phyloP scores from a whole-genome alignment of 2,113 vertebrate species.

The Mus pahari region DNA sequence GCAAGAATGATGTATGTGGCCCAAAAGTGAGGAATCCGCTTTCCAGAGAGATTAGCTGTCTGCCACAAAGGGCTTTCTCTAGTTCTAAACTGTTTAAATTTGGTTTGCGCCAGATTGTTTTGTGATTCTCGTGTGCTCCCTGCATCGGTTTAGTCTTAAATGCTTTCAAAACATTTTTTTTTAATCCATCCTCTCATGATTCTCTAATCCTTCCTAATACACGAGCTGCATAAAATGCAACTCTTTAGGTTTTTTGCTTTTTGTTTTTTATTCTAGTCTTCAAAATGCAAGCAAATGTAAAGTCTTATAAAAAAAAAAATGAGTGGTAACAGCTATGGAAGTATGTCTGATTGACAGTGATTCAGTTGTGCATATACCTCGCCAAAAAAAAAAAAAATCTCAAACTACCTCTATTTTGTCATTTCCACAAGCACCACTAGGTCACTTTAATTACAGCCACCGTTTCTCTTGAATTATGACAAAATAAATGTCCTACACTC shows the following conservation, averaged over 20 bases:
- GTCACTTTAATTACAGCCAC: background rate
- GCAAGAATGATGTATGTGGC: constrained; percentile 71
- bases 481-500: constrained; percentile 71
- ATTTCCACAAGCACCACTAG: constrained; percentile 9
- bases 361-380: background rate
- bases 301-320: background rate
- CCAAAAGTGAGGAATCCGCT: constrained; percentile 76
- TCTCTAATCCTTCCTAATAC: constrained; percentile 73
- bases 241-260: background rate
- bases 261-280: constrained; percentile 35
- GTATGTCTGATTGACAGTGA: too few species aligned
- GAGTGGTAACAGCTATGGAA: background rate
- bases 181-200: constrained; percentile 76
- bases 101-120: constrained; percentile 71
- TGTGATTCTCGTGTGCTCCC: constrained; percentile 53
- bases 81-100: constrained; percentile 74
- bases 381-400: background rate
- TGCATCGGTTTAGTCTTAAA: constrained; percentile 74
- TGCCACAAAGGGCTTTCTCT: constrained; percentile 63
- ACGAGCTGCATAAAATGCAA: constrained; percentile 53
- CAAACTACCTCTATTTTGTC: background rate
- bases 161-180: constrained; percentile 81
- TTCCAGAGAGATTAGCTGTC: constrained; percentile 78
- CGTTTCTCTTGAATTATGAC: background rate
- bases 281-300: constrained; percentile 51